These are phyloP conservation scores for Pherbina coryleti DNA, from an alignment of 2,888 invertebrate species.

Conservation along the genomic window DNA sequence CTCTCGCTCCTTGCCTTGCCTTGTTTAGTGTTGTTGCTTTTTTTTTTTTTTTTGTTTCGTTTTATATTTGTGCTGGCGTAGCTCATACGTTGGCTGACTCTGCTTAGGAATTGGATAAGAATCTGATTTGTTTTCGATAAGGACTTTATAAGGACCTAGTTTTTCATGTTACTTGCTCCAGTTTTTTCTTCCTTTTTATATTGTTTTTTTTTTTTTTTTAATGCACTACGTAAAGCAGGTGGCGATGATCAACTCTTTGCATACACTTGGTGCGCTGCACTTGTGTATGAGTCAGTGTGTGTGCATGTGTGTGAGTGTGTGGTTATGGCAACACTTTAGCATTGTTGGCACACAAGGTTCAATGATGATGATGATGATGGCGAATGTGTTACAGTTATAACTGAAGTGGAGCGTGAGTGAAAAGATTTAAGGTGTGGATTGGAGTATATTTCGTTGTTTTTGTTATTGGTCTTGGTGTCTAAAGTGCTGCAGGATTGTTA, in stretches of 20 bases:
- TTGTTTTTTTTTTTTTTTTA: no score
- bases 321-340: constrained; percentile 45
- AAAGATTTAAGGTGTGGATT: no score
- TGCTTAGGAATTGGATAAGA: constrained; percentile 14
- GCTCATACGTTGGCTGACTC: background rate
- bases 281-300: constrained; percentile 8
- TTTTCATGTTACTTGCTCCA: constrained; percentile 9
- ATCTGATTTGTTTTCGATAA: constrained; percentile 33
- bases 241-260: constrained; percentile 9
- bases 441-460: no score
- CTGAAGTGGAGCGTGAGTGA: no score
- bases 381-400: no score
- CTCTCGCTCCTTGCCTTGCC: background rate
- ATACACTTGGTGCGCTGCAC: no score
- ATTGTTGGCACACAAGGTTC: constrained; percentile 43
- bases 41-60: no score
- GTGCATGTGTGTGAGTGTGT: background rate
- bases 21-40: background rate
- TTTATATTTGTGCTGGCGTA: no score
- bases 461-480: no score
- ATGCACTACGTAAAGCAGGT: constrained; percentile 1
- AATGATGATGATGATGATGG: no score
- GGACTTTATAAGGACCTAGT: constrained; percentile 29
- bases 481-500: no score
- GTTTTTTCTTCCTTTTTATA: background rate